phyloP scores from a whole-genome alignment of 2,888 invertebrate genomes.

The Heliothis peltigera region DNA sequence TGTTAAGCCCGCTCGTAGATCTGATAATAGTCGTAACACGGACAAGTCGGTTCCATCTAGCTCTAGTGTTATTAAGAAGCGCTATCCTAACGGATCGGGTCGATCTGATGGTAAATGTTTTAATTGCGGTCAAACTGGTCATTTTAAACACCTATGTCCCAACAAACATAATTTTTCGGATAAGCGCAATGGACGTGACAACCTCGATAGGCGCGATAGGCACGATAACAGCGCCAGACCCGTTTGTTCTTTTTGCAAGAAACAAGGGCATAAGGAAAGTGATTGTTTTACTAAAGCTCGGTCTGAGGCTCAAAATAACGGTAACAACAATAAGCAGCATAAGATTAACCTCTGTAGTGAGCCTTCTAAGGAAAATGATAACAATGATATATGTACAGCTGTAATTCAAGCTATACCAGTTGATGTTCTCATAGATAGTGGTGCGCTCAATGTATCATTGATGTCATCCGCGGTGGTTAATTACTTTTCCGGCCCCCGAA shows the following conservation, averaged over 20 bases:
- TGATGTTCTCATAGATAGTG: constrained; percentile 30
- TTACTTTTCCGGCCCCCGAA: constrained; percentile 6
- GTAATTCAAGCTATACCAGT: constrained; percentile 20
- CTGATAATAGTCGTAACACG: too few species aligned
- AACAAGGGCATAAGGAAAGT: too few species aligned
- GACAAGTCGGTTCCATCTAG: too few species aligned
- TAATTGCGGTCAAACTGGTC: neutral
- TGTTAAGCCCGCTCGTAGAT: too few species aligned
- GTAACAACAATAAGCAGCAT: neutral
- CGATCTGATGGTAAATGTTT: neutral
- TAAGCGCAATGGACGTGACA: too few species aligned
- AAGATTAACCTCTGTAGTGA: constrained; percentile 25
- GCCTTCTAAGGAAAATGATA: neutral
- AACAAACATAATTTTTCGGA: too few species aligned
- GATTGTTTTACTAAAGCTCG: neutral
- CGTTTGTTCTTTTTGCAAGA: too few species aligned
- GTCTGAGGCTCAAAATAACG: neutral
- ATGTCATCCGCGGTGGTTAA: constrained; percentile 14
- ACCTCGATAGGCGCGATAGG: too few species aligned
- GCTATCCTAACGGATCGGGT: neutral
- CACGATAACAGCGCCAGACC: too few species aligned
- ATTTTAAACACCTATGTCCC: neutral
- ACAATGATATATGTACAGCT: constrained; percentile 8
- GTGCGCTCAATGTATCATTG: constrained; percentile 1
- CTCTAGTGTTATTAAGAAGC: too few species aligned